These are phyloP conservation scores for Ectemnius continuus DNA, from an alignment of 2,888 invertebrate genomes.

Conservation along the genomic window DNA sequence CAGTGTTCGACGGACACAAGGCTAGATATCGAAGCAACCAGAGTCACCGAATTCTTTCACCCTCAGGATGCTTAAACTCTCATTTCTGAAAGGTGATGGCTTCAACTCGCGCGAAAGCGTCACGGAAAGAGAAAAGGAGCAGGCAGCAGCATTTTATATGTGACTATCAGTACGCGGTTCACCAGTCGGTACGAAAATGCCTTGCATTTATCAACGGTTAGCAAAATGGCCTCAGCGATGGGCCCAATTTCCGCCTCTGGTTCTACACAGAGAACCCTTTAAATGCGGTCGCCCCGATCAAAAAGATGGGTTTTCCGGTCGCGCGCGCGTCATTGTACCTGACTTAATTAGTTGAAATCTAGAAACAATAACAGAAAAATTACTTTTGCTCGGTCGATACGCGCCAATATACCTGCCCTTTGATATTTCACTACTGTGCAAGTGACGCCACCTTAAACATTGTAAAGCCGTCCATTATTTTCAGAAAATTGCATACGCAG, in stretches of 20 bases:
- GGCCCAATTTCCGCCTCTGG: slow-evolving; percentile 39
- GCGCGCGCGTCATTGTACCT: slow-evolving; percentile 38
- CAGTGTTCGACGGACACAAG: too few species aligned
- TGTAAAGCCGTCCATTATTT: slow-evolving; percentile 21
- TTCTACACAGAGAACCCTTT: slow-evolving; percentile 24
- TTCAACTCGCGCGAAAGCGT: slow-evolving; percentile 16
- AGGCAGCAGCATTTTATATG: slow-evolving; percentile 47
- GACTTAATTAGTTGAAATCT: slow-evolving; percentile 35
- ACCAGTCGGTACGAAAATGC: slow-evolving; percentile 77
- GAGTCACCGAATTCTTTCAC: background rate
- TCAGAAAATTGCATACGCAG: too few species aligned
- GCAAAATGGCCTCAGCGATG: slow-evolving; percentile 75
- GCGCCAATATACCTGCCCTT: slow-evolving; percentile 55
- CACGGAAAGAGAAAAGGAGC: slow-evolving; percentile 14
- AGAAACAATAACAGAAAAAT: slow-evolving; percentile 44
- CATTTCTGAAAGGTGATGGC: too few species aligned
- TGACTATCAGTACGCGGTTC: slow-evolving; percentile 48
- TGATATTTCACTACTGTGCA: slow-evolving; percentile 56
- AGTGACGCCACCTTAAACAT: slow-evolving; percentile 62
- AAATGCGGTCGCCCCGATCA: slow-evolving; percentile 1
- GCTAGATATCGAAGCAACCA: background rate
- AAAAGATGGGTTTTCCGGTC: background rate
- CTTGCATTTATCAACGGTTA: slow-evolving; percentile 78
- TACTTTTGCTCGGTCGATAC: slow-evolving; percentile 73
- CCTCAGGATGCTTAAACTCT: too few species aligned